These are phyloP conservation scores for Crossaster papposus DNA, from an alignment of 53 echinoderm and acorn worm species.

Conservation along the genomic window DNA sequence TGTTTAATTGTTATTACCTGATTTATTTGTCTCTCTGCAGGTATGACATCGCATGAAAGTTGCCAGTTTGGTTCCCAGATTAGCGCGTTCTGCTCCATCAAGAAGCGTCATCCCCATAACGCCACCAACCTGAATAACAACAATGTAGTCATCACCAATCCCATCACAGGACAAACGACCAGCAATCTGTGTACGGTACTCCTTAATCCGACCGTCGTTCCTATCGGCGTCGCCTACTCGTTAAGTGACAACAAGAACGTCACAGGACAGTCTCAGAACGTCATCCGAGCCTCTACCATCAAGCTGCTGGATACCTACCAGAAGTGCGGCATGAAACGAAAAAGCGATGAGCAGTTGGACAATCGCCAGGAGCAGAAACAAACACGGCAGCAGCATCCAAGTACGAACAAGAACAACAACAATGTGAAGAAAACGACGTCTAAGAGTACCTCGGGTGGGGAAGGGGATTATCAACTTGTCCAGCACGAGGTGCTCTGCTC, in stretches of 20 bases:
- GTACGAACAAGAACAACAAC: conserved; percentile 67
- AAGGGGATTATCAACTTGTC: conserved; percentile 97
- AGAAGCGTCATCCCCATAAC: conserved; percentile 74
- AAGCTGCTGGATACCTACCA: conserved; percentile 93
- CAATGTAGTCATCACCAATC: conserved; percentile 74
- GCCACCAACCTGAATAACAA: conserved; percentile 66
- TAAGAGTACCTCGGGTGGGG: conserved; percentile 84
- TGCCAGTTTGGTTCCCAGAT: conserved; percentile 83
- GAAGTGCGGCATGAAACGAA: conserved; percentile 97
- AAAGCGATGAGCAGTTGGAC: conserved; percentile 92
- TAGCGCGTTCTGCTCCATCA: conserved; percentile 90
- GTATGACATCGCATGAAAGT: conserved; percentile 72
- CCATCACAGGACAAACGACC: conserved; percentile 58
- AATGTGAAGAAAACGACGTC: conserved; percentile 77
- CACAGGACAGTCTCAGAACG: conserved; percentile 69
- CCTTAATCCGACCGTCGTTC: conserved; percentile 38
- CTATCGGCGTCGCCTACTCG: conserved; percentile 13
- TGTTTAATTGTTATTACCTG: background rate
- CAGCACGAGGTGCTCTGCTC: conserved; percentile 97
- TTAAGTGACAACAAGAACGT: conserved; percentile 47
- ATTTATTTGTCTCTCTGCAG: conserved; percentile 16
- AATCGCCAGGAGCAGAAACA: conserved; percentile 79
- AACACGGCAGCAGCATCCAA: conserved; percentile 60
- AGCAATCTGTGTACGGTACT: conserved; percentile 62
- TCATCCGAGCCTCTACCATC: conserved; percentile 86